Evolutionary conservation across 1,140 invertebrate species (phyloP).

Genomic region (Ooceraea biroi): DNA sequence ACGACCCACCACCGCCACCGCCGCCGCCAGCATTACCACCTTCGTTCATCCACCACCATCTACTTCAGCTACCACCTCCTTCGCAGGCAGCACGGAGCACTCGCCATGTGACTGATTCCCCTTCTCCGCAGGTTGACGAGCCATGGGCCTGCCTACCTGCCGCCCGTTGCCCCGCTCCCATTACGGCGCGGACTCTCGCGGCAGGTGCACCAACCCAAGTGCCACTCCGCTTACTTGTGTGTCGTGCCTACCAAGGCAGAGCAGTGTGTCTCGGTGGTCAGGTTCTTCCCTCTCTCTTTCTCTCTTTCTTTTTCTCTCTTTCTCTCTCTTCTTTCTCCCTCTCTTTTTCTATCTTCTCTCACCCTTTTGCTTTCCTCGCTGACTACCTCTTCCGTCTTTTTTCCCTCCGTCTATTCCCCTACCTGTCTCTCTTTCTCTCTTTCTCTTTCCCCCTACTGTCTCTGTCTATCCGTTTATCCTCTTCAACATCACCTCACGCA

Average conservation of each 20-base stretch:
- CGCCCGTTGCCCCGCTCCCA: constrained; percentile 86
- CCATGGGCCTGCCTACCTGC: constrained; percentile 86
- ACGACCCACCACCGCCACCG: constrained; percentile 8
- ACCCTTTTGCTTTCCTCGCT: background rate
- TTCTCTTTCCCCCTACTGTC: constrained; percentile 49
- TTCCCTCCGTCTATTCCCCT: background rate
- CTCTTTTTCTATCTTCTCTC: background rate
- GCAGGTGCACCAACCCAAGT: constrained; percentile 86
- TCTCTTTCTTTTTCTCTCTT: constrained; percentile 25
- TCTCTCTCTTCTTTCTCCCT: constrained; percentile 41
- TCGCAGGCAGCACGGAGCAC: constrained; percentile 61
- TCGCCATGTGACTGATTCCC: constrained; percentile 86
- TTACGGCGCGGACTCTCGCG: constrained; percentile 86
- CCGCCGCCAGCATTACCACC: constrained; percentile 62
- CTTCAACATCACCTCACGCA: constrained; percentile 72
- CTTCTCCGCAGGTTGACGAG: constrained; percentile 83
- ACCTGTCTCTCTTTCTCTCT: constrained; percentile 33
- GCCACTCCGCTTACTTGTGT: constrained; percentile 81
- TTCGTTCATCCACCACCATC: constrained; percentile 68
- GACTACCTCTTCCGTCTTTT: background rate
- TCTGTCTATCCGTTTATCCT: constrained; percentile 66
- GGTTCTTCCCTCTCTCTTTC: constrained; percentile 73
- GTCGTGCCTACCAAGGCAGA: constrained; percentile 73
- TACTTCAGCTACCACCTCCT: constrained; percentile 68
- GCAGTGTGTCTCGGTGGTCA: constrained; percentile 74